Evolutionary conservation across 2,113 vertebrate genomes (phyloP), one percentile per base, ranked within the genome.

Genomic region (Caracal caracal): DNA sequence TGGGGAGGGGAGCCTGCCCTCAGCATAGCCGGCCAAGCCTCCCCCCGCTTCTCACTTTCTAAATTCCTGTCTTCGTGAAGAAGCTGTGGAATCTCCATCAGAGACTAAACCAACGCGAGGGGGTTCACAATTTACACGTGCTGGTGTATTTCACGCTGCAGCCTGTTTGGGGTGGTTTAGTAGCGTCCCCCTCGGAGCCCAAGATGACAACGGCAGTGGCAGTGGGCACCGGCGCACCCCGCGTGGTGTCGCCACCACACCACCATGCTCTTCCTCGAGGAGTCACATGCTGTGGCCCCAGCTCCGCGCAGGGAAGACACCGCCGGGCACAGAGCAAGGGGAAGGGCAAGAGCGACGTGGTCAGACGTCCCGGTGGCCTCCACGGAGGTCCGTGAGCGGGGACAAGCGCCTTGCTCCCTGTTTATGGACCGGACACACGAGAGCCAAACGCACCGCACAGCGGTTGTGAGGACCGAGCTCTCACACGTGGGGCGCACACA

Each of bases 1-100:
- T 12, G 5, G 33, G 4, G 1, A 56, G 35, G 35, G 24, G 4
- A 10, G 63, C 10, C 1, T 3, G 3, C 37, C 2, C 8, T 51
- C 2, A 10, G 35, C 15, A 7, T 30, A 28, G 30, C 30, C 3
- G 20, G 56, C 35, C 51, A 2, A 73, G 47, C 47, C 33, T 8
- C 66, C 40, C 6, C 9, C 37, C 3, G 1, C 26, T 59, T 12
- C 35, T 2, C 84, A 8, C 26, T 63, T 63, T 16, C 79, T 37
- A 43, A 33, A 35, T 12, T 10, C 40, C 40, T 22, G n/a, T 75
- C 84, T 83, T 59, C 24, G 79, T 4, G 40, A 92, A 81, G 71
- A 88, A 83, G 65, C 35, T 40, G 37, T 40, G 79, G 53, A 35
- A 40, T 83, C 6, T 30, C 63, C 63, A 59, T 28, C 63, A 71